These are phyloP conservation scores for Ecliptopera silaceata DNA, from an alignment of 2,888 invertebrate species.

Conservation along the genomic window DNA sequence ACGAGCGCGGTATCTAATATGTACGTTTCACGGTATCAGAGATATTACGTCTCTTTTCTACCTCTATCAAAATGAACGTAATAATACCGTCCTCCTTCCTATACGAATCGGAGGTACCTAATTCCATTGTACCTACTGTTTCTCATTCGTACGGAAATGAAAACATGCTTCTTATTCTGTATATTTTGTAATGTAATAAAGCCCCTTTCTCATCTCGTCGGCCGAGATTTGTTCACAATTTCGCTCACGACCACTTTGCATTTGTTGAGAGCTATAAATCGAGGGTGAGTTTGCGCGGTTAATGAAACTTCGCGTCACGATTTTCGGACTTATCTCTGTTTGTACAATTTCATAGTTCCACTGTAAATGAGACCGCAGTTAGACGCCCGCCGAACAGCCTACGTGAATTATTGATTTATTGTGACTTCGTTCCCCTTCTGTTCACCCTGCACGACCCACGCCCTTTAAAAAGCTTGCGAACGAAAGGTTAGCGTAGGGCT, in stretches of 20 bases:
- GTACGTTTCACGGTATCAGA: constrained; percentile 28
- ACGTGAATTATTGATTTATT: constrained; percentile 51
- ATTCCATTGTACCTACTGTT: constrained; percentile 35
- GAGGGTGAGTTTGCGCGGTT: constrained; percentile 56
- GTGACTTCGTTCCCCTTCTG: constrained; percentile 44
- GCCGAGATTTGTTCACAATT: constrained; percentile 63
- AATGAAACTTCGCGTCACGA: constrained; percentile 68
- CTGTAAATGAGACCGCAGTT: constrained; percentile 36
- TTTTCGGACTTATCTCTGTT: constrained; percentile 54
- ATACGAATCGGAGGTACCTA: constrained; percentile 20
- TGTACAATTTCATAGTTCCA: constrained; percentile 46
- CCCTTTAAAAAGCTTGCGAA: constrained; percentile 44
- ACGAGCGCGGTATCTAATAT: constrained; percentile 25
- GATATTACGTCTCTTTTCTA: constrained; percentile 22
- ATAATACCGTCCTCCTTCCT: constrained; percentile 28
- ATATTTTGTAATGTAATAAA: constrained; percentile 57
- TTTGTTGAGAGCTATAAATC: constrained; percentile 59
- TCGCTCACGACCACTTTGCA: constrained; percentile 59
- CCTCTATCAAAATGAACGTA: constrained; percentile 19
- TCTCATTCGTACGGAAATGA: constrained; percentile 40
- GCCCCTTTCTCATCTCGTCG: constrained; percentile 56
- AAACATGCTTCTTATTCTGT: constrained; percentile 54
- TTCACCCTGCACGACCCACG: constrained; percentile 47
- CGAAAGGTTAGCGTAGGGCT: constrained; percentile 38
- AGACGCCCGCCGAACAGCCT: constrained; percentile 31